Percentiles rank a stretch among this genome's conserved stretches.
These are phyloP conservation scores for Anseranas semipalmata DNA, from an alignment of 2,113 vertebrate species.

Conservation along the genomic window DNA sequence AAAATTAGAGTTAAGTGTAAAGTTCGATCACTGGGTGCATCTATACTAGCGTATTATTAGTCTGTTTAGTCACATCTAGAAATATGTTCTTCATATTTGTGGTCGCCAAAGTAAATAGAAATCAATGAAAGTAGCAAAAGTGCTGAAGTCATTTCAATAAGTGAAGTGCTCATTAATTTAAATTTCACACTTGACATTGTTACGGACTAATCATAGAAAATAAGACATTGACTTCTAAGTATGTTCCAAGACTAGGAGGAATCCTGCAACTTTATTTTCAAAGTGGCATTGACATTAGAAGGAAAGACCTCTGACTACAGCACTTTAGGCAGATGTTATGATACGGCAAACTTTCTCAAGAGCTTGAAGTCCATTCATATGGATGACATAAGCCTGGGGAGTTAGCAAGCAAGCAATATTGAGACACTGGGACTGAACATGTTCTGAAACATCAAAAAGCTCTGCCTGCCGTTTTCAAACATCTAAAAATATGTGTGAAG, in stretches of 20 bases:
- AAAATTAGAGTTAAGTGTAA: slow-evolving; percentile 40
- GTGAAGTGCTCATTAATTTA: slow-evolving; percentile 77
- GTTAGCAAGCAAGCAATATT: slow-evolving; percentile 41
- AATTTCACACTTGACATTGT: slow-evolving; percentile 78
- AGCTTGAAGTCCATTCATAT: slow-evolving; percentile 53
- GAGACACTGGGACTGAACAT: slow-evolving; percentile 8
- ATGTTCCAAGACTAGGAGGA: slow-evolving; percentile 26
- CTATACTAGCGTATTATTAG: slow-evolving; percentile 42
- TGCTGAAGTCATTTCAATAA: slow-evolving; percentile 79
- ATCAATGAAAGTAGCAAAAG: slow-evolving; percentile 76
- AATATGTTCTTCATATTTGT: slow-evolving; percentile 69
- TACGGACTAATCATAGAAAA: slow-evolving; percentile 65
- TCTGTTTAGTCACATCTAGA: slow-evolving; percentile 65
- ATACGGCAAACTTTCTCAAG: slow-evolving; percentile 30
- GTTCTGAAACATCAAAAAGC: slow-evolving; percentile 77
- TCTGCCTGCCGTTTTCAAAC: slow-evolving; percentile 77
- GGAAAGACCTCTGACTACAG: slow-evolving; percentile 56
- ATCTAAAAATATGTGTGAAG: slow-evolving; percentile 76
- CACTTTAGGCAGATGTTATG: slow-evolving; percentile 51
- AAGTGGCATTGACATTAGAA: slow-evolving; percentile 56
- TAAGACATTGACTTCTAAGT: slow-evolving; percentile 70
- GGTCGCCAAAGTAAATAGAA: slow-evolving; percentile 78
- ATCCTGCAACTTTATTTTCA: slow-evolving; percentile 64
- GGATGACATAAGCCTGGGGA: slow-evolving; percentile 46
- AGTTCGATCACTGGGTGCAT: slow-evolving; percentile 43